Evolutionary conservation across 2,113 vertebrate species (phyloP), one percentile per base, ranked within the genome.

Genomic region (Nibea coibor): DNA sequence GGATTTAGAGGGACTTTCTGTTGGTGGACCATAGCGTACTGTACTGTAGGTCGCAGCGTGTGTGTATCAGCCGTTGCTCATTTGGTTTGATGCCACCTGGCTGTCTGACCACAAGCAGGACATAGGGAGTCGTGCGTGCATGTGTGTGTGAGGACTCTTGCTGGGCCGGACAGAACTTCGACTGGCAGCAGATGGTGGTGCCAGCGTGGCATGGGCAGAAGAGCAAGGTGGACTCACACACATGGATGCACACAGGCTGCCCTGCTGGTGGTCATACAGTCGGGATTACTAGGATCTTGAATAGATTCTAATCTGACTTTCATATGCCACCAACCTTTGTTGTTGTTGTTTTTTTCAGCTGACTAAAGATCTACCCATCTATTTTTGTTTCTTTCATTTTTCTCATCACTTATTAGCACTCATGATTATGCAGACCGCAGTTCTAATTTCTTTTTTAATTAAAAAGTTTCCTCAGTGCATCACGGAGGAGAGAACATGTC

Each of bases 161-260:
- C 84, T 89, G 87, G 68, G 89, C 67, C 45, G 84, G 86, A 79
- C 88, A 68, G 82, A 87, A 80, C 78, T 78, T 80, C 43, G 85
- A 86, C 88, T 47, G 82, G 59, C 35, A 80, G 88, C 94, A 95
- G 94, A 95, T 94, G 93, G 94, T 66, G 80, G 78, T 79, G 86
- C 82, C 90, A 88, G 92, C 72, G 75, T 89, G 91, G 72, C 75
- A 85, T 59, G 74, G 74, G 79, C 87, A 85, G 47, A 42, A 35
- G 67, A 69, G 80, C 70, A 67, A 86, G 85, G 84, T 75, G 73
- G 85, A 71, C 72, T 73, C 83, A 51, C 86, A 82, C 81, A 92
- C 83, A 89, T 74, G 86, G 81, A 87, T 82, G 80, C 78, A 76
- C 89, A 84, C 81, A 65, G 70, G 71, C 84, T 61, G 62, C n/a